Percentiles rank a stretch among this genome's conserved stretches.
phyloP scores from a whole-genome alignment of 2,888 invertebrate species.

The Mesoligia furuncula region DNA sequence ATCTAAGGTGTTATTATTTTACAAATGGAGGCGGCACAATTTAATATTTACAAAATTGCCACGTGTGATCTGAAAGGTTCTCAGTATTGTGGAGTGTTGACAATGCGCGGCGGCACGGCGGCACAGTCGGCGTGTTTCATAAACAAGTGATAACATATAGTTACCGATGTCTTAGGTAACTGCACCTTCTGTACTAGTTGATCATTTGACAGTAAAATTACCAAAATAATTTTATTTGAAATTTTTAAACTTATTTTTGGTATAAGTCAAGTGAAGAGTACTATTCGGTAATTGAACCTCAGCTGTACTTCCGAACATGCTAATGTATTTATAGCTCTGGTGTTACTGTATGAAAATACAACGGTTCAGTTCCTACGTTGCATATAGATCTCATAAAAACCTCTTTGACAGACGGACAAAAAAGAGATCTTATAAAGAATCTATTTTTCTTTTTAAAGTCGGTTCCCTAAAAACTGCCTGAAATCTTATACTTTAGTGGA shows the following conservation, averaged over 20 bases:
- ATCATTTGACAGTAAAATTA: background rate
- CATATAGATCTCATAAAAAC: background rate
- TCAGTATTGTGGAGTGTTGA: constrained; percentile 33
- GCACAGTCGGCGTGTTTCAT: background rate
- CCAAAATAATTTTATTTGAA: background rate
- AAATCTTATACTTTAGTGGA: background rate
- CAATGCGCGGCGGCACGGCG: background rate
- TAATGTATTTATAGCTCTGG: background rate
- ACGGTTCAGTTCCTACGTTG: background rate
- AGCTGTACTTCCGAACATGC: background rate
- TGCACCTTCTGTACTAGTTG: background rate
- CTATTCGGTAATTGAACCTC: background rate
- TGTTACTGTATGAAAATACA: background rate
- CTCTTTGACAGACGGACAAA: background rate
- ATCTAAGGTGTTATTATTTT: constrained; percentile 20
- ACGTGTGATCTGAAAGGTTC: constrained; percentile 43
- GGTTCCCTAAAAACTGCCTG: background rate
- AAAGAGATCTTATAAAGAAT: background rate
- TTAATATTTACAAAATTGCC: constrained; percentile 46
- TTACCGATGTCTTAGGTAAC: background rate
- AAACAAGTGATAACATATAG: constrained; percentile 15
- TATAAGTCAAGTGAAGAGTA: background rate
- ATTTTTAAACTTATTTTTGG: background rate
- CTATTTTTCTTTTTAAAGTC: background rate
- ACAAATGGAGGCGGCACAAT: constrained; percentile 24